Conservation (phyloP, 2,113 vertebrate species). For the Paramormyrops kingsleyae region DNA sequence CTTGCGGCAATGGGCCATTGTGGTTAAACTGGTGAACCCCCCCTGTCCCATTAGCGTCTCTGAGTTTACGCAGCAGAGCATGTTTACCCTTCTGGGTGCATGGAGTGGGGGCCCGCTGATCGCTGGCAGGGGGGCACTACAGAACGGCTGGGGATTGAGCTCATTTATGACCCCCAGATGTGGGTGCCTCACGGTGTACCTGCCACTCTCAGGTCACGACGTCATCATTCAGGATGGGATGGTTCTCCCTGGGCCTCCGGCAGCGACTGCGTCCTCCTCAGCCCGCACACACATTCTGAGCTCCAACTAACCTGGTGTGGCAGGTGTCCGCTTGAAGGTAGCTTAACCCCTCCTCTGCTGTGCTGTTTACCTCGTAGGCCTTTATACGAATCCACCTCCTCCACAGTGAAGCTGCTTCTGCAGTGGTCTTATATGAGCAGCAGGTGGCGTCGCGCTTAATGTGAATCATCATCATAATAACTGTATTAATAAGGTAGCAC, state of each 20-base stretch:
- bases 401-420: not conserved
- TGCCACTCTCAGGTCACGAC: not conserved
- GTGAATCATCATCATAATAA: not conserved
- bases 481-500: not conserved
- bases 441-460: not conserved
- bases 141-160: not conserved
- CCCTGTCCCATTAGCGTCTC: not conserved
- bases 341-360: not conserved
- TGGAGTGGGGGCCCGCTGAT: not conserved
- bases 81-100: not conserved
- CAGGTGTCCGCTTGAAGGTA: not conserved
- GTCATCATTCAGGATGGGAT: not conserved
- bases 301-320: not conserved
- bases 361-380: not conserved
- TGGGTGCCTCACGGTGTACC: not conserved
- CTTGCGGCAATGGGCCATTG: conserved; percentile 17
- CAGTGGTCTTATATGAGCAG: not conserved
- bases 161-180: not conserved
- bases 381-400: not conserved
- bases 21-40: not conserved
- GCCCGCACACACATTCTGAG: not conserved
- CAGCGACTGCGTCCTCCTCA: not conserved
- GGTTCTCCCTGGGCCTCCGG: not conserved
- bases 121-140: not conserved
- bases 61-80: not conserved